These are phyloP conservation scores for Macropus fuliginosus DNA, from an alignment of 2,797 vertebrate genomes.

Conservation along the genomic window DNA sequence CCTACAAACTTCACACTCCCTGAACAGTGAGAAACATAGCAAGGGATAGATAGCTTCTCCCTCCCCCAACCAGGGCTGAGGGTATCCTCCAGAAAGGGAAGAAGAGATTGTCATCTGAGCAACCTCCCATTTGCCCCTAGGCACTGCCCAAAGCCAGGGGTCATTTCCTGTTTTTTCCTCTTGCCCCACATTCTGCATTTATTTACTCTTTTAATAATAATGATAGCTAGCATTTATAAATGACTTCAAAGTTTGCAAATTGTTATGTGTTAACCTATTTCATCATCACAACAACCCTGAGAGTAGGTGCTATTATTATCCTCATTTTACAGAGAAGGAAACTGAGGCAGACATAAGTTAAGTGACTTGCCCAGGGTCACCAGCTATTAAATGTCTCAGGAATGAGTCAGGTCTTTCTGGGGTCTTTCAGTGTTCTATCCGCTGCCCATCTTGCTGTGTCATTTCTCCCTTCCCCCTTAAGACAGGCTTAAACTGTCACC, in stretches of 20 bases:
- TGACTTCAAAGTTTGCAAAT: not conserved
- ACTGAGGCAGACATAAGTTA: not conserved
- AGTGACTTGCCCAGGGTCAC: too few species aligned
- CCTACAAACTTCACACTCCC: not conserved
- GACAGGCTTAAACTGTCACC: not conserved
- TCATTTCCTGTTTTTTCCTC: not conserved
- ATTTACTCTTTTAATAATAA: not conserved
- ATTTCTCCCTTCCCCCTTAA: not conserved
- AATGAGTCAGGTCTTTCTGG: not conserved
- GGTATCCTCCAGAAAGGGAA: not conserved
- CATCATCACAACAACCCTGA: not conserved
- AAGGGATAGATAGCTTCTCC: not conserved
- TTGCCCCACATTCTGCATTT: not conserved
- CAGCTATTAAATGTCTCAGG: too few species aligned
- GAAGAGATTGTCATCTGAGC: not conserved
- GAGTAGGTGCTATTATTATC: not conserved
- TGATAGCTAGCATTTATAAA: not conserved
- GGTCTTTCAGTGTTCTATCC: not conserved
- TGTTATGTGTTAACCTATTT: not conserved
- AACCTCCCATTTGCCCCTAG: not conserved
- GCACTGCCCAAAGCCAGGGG: not conserved
- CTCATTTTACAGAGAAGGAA: not conserved
- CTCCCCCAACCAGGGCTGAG: not conserved
- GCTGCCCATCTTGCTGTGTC: not conserved
- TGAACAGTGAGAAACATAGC: not conserved